phyloP scores from a whole-genome alignment of 2,888 invertebrate genomes.

The Bhutanitis thaidina region DNA sequence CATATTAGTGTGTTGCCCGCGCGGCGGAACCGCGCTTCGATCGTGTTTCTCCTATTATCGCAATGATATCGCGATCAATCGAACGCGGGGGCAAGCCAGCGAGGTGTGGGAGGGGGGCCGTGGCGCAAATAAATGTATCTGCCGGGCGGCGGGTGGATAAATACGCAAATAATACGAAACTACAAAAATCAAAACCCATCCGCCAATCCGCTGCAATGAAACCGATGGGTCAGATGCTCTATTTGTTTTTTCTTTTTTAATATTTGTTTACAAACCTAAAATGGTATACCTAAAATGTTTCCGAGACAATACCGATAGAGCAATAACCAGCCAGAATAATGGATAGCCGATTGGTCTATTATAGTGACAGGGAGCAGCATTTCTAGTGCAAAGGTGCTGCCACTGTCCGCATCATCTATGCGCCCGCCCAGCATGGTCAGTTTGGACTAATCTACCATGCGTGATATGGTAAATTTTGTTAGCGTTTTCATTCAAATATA shows the following conservation, averaged over 20 bases:
- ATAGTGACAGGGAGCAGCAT: too few species aligned
- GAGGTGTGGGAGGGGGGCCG: conserved; percentile 31
- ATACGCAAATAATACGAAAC: conserved; percentile 80
- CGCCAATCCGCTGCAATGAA: conserved; percentile 65
- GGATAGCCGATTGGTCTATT: too few species aligned
- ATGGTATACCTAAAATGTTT: too few species aligned
- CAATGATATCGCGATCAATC: conserved; percentile 80
- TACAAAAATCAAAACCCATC: conserved; percentile 81
- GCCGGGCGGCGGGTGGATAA: conserved; percentile 76
- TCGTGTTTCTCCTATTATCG: conserved; percentile 69
- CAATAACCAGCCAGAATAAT: too few species aligned
- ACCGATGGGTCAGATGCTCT: conserved; percentile 42
- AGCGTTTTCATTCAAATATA: too few species aligned
- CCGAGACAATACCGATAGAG: too few species aligned
- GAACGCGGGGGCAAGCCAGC: conserved; percentile 42
- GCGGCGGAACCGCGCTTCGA: conserved; percentile 63
- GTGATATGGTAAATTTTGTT: too few species aligned
- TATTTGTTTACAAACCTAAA: too few species aligned
- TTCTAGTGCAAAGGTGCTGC: too few species aligned
- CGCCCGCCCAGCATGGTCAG: too few species aligned
- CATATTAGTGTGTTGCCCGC: conserved; percentile 55
- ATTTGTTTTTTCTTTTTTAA: conserved; percentile 26
- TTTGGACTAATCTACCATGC: too few species aligned
- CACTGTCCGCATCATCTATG: too few species aligned
- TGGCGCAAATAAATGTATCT: conserved; percentile 76